phyloP scores from a whole-genome alignment of 2,113 vertebrate species.

The Hemichromis elongatus region DNA sequence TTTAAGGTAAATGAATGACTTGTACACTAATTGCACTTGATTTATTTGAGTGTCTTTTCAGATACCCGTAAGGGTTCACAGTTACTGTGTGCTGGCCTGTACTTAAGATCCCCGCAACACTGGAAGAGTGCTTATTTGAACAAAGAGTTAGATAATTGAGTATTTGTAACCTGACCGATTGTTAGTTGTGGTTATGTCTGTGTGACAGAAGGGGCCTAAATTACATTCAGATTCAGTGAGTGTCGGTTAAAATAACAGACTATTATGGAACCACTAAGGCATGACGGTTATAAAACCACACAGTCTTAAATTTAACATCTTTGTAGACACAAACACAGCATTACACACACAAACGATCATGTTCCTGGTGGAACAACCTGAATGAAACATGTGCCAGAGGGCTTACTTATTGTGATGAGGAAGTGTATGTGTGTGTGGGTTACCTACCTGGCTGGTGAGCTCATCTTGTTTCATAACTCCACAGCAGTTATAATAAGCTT shows the following conservation, averaged over 20 bases:
- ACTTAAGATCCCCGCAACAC: not conserved
- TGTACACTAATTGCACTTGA: not conserved
- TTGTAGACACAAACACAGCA: not conserved
- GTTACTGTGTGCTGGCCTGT: not conserved
- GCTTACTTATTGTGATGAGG: slow-evolving; percentile 5
- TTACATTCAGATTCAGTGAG: not conserved
- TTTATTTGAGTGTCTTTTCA: not conserved
- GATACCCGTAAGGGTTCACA: not conserved
- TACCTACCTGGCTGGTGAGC: slow-evolving; percentile 29
- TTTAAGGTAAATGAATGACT: not conserved
- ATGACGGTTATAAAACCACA: slow-evolving; percentile 12
- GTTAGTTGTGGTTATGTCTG: not conserved
- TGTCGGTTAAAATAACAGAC: slow-evolving; percentile 31
- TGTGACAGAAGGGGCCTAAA: not conserved
- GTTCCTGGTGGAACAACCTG: not conserved
- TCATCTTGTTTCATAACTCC: slow-evolving; percentile 40
- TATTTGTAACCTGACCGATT: not conserved
- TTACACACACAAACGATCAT: not conserved
- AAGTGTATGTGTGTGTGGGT: slow-evolving; percentile 2
- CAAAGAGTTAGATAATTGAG: not conserved
- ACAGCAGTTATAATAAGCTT: slow-evolving; percentile 36
- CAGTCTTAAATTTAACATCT: slow-evolving; percentile 13
- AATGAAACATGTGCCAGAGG: not conserved
- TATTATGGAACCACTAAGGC: slow-evolving; percentile 7
- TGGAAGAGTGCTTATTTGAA: not conserved